Conservation (phyloP, 2,888 invertebrate species). For the Drosophila paracracens region DNA sequence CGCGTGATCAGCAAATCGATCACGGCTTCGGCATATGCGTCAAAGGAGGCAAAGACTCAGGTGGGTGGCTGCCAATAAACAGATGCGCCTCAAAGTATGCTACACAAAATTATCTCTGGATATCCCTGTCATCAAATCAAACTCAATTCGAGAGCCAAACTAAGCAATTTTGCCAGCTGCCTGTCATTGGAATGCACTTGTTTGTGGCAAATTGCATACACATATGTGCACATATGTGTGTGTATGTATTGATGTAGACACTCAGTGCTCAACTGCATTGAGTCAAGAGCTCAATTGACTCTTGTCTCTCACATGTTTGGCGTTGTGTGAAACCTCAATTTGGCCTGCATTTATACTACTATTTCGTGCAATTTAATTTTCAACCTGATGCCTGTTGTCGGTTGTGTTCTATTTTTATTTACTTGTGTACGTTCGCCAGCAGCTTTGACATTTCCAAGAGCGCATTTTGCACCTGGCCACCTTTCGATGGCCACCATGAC, state of each 20-base stretch:
- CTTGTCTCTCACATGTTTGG: slow-evolving; percentile 25
- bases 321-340: slow-evolving; percentile 35
- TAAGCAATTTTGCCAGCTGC: neutral
- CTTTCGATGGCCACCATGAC: slow-evolving; percentile 8
- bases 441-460: slow-evolving; percentile 76
- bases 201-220: neutral
- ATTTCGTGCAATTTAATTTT: slow-evolving; percentile 74
- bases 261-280: slow-evolving; percentile 27
- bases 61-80: slow-evolving; percentile 84
- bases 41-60: slow-evolving; percentile 95
- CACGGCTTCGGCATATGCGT: slow-evolving; percentile 96
- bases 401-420: slow-evolving; percentile 30
- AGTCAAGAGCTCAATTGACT: slow-evolving; percentile 38
- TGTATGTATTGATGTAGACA: neutral
- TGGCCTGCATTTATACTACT: slow-evolving; percentile 14
- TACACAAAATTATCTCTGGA: neutral
- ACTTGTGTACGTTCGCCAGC: slow-evolving; percentile 18
- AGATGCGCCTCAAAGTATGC: slow-evolving; percentile 8
- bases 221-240: slow-evolving; percentile 1
- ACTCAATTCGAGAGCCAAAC: slow-evolving; percentile 1
- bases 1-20: slow-evolving; percentile 91
- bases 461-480: slow-evolving; percentile 72
- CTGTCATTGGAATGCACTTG: neutral
- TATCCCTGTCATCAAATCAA: slow-evolving; percentile 4
- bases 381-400: slow-evolving; percentile 67